Conservation (phyloP, 2,113 vertebrate genomes). For the Colaptes auratus region DNA sequence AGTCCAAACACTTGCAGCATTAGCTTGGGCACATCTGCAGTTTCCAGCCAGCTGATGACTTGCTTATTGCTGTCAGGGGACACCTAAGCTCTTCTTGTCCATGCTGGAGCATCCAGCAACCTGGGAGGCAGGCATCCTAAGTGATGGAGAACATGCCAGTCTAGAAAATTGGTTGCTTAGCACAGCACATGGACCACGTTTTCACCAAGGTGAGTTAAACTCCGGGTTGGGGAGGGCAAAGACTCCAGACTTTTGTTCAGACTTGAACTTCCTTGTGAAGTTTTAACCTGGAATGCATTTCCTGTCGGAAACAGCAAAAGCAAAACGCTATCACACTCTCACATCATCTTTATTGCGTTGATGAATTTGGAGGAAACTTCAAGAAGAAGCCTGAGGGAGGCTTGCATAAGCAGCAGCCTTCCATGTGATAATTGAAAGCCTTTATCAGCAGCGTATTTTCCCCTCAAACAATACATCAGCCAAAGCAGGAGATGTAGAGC, state of each 20-base stretch:
- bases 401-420: not conserved
- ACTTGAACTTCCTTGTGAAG: not conserved
- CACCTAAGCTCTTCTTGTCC: not conserved
- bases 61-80: not conserved
- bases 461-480: not conserved
- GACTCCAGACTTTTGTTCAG: not conserved
- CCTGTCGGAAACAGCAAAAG: not conserved
- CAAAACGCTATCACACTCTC: not conserved
- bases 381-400: not conserved
- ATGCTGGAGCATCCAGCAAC: not conserved
- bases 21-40: not conserved
- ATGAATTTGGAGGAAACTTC: conserved; percentile 6
- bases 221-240: not conserved
- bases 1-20: not conserved
- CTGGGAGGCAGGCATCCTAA: not conserved
- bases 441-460: not conserved
- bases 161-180: not conserved
- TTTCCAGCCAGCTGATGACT: not conserved
- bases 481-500: not conserved
- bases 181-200: not conserved
- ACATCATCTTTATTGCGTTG: not conserved
- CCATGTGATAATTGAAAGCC: not conserved
- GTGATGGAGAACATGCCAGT: not conserved
- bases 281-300: not conserved
- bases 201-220: not conserved